These are phyloP conservation scores for Mormyrops attenuatus DNA, from an alignment of 2,797 vertebrate genomes.

Conservation along the genomic window DNA sequence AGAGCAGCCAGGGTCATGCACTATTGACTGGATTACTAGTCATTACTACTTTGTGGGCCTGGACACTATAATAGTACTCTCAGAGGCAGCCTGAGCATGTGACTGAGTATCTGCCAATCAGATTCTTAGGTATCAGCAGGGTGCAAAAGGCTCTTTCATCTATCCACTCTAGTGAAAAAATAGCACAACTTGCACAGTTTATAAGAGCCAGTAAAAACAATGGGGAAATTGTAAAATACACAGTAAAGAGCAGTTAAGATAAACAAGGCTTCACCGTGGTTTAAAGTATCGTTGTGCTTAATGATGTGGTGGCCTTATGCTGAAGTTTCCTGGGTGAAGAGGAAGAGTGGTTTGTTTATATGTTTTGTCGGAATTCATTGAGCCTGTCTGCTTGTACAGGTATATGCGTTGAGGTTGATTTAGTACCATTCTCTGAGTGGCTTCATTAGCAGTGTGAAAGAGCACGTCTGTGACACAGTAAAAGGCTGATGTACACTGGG, in stretches of 20 bases:
- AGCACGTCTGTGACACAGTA: not conserved
- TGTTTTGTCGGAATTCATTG: not conserved
- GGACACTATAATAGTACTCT: not conserved
- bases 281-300: not conserved
- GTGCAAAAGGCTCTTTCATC: not conserved
- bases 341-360: not conserved
- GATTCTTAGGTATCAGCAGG: not conserved
- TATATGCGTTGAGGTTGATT: not conserved
- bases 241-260: not conserved
- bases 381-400: not conserved
- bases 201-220: not conserved
- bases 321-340: not conserved
- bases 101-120: not conserved
- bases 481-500: not conserved
- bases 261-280: not conserved
- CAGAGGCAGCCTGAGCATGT: not conserved
- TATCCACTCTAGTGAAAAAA: not conserved
- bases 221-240: not conserved
- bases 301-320: not conserved
- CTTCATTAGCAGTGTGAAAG: not conserved
- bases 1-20: constrained; percentile 35
- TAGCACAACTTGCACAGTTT: not conserved
- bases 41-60: constrained; percentile 42
- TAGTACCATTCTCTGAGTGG: not conserved
- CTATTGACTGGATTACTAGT: constrained; percentile 49